Base-by-base conservation (phyloP, 2,113 vertebrate genomes). In the Strigops habroptila region DNA sequence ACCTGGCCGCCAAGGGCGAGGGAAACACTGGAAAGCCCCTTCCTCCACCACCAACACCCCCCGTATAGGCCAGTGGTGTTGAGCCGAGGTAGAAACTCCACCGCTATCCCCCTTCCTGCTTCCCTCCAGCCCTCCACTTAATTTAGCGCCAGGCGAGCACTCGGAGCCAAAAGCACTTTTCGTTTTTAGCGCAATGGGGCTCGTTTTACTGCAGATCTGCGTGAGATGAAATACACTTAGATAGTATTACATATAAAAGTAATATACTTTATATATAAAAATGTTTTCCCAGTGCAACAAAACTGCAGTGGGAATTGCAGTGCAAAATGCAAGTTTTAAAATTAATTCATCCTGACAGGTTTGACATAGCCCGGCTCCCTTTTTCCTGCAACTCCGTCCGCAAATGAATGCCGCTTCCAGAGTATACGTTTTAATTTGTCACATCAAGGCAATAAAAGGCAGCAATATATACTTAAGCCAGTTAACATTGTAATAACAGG, bases 301-400 rank as follows among this genome's bases (percentile, higher is more conserved):
- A 93, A 80, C 39, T 86, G 93, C 83, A 63, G 14, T 67, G 93
- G 92, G 90, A 92, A 74, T 93, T 95, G 77, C 91, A 94, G 83
- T 19, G 86, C 82, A 78, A 95, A 91, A 95, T 86, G 94, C 86
- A 91, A 94, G 81, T 84, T 94, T 83, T 81, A 95, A 70, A 94
- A 96, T 96, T 93, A 97, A 97, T 97, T 92, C 49, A 88, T 89
- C 48, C 77, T 97, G 97, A 94, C 96, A 97, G 95, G 91, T 97
- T 96, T 46, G 90, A 89, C 92, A 69, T 78, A 86, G 70, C 44
- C 53, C 73, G 81, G 43, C 70, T 89, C 86, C 44, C 19, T 74
- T 79, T 91, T 93, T 79, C 93, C 81, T 91, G 92, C 86, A 91
- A 78, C 37, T 84, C 62, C 7, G 59, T 87, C 82, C 94, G 39